These are phyloP conservation scores for Microhierax caerulescens DNA, from an alignment of 2,797 vertebrate genomes.

Conservation along the genomic window DNA sequence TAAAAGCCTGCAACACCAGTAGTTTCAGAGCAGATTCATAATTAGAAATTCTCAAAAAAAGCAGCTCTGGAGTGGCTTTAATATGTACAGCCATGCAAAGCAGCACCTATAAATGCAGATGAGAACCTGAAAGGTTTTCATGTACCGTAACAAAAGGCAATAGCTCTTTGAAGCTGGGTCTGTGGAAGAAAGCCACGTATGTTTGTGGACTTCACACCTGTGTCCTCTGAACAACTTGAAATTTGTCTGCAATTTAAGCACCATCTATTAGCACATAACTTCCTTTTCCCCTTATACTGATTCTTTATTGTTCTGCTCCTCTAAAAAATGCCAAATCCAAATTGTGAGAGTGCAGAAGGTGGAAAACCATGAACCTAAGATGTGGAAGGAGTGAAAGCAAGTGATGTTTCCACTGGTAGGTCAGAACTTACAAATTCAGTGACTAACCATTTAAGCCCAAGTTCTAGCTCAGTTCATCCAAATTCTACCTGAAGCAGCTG, in stretches of 20 bases:
- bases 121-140: neutral
- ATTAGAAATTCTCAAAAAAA: neutral
- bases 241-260: neutral
- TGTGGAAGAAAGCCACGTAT: neutral
- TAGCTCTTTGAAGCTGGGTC: neutral
- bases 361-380: neutral
- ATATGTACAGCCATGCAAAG: neutral
- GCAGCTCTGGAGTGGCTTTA: neutral
- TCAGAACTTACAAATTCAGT: neutral
- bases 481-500: neutral
- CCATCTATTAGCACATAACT: neutral
- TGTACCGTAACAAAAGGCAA: neutral
- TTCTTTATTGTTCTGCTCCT: neutral
- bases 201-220: neutral
- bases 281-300: neutral
- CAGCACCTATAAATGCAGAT: neutral
- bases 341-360: neutral
- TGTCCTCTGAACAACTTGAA: neutral
- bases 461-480: neutral
- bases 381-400: neutral
- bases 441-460: neutral
- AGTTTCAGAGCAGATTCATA: neutral
- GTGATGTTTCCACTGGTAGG: neutral
- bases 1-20: constrained; percentile 18
- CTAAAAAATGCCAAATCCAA: neutral